Base-by-base conservation (phyloP, 2,113 vertebrate genomes). In the Scalopus aquaticus region DNA sequence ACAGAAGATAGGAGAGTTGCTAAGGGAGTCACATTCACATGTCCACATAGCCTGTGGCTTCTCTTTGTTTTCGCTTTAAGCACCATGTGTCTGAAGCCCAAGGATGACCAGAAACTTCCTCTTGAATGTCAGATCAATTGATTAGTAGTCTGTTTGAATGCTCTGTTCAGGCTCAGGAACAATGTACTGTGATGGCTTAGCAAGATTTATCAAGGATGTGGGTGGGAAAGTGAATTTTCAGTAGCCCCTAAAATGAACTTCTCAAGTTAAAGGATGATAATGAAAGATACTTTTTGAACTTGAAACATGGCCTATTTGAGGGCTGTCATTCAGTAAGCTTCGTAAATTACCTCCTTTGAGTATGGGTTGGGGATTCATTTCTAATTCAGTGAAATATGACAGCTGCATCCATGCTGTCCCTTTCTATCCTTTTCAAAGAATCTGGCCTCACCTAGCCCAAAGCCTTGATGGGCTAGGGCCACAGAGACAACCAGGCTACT, bases 371-470 rank as follows among this genome's bases (percentile, higher is more conserved):
- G 12, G 17, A 37, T 7, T 60, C 30, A 90, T 58, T 82, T 78
- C 20, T 64, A 76, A 20, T 54, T 17, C 22, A 69, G 39, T 65
- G 46, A 83, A 49, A 69, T 39, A 37, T 70, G 28, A 32, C 56
- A 77, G 78, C 17, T 35, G 49, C 67, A 22, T 17, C 20, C 6
- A 4, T 11, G 5, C 46, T 82, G 39, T 49, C 28, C 35, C 32
- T 88, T 87, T 20, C 1, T 10, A 44, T 67, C 81, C n/a, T 89
- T 12, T 86, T 73, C 35, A 73, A 42, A 88, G 39, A 70, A 51
- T 58, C 76, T 82, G 70, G 15, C 15, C 22, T 79, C 5, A 19
- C 20, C 9, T n/a, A 70, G 5, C 56, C 11, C 2, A 16, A 51
- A 73, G 10, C 6, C 2, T 70, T 32, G 42, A 6, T 13, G 16